Evolutionary conservation across 2,113 vertebrate genomes (phyloP).

Genomic region (Tapirus terrestris): DNA sequence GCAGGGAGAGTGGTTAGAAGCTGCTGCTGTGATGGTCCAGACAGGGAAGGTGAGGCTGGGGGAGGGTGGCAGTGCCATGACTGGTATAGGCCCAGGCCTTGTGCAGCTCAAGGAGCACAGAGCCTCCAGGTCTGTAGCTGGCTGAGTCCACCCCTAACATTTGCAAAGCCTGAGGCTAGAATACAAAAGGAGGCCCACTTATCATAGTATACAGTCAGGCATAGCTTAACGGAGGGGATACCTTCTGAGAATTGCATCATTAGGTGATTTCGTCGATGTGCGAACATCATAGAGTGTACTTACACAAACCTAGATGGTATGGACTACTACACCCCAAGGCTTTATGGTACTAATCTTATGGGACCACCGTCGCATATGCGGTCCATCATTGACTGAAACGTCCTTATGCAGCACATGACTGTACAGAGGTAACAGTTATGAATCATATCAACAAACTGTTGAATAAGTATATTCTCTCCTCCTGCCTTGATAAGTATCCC

Average conservation of each 20-base stretch:
- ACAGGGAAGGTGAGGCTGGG: not conserved
- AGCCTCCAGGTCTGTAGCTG: not conserved
- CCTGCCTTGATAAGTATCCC: not conserved
- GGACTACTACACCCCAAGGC: too few relatives aligned
- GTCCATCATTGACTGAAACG: too few relatives aligned
- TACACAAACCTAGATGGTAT: too few relatives aligned
- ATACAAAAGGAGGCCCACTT: not conserved
- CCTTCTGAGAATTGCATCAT: too few relatives aligned
- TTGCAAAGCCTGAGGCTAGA: not conserved
- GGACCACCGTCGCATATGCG: too few relatives aligned
- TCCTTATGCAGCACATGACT: too few relatives aligned
- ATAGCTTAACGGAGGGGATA: too few relatives aligned
- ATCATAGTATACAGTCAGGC: not conserved
- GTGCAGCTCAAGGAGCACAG: not conserved
- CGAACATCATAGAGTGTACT: too few relatives aligned
- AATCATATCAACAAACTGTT: not conserved
- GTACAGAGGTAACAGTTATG: not conserved
- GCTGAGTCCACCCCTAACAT: not conserved
- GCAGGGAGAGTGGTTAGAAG: not conserved
- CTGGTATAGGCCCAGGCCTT: rapidly evolving
- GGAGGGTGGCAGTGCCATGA: rapidly evolving
- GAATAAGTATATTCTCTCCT: not conserved
- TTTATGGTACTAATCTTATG: too few relatives aligned
- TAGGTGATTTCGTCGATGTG: too few relatives aligned
- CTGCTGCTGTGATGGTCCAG: not conserved